Evolutionary conservation across 2,113 vertebrate species (phyloP), one percentile per base, ranked within the genome.

Genomic region (Phodopus roborovskii): DNA sequence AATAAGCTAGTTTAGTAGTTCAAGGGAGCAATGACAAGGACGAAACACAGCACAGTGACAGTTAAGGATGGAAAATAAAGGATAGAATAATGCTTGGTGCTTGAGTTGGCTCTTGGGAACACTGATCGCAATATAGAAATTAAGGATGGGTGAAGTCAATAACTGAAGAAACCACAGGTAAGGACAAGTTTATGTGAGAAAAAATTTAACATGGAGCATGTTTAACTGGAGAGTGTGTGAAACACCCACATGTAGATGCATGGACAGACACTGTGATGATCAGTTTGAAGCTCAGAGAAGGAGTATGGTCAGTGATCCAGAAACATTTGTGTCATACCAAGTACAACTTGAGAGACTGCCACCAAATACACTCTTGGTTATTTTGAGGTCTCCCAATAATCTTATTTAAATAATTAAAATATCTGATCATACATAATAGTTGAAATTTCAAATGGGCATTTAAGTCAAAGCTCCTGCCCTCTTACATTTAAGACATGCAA

Each of bases 361-460:
- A 58, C 24, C 24, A 56, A 62, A 85, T 73, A 30, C 6, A 1
- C 26, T 74, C 45, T 11, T 24, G 7, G 36, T 92, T 36, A 48
- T 13, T 74, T 92, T 48, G 36, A 81, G 12, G 53, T 66, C 3
- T 48, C 33, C 19, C 3, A 68, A 17, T 50, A 73, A 15, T 73
- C 42, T 92, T 20, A 75, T 56, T 95, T 90, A 73, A 45, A 22
- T 74, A 84, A 70, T 62, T 89, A 83, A 95, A 78, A 62, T 83
- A 89, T 85, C 0, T 68, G 10, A 26, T 36, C 11, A 39, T n/a
- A 45, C 50, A 20, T 53, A 39, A 26, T 62, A 86, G 13, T 39
- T 92, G 83, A 90, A 82, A 89, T 94, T 95, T 96, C 90, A 93
- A 87, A 58, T 94, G 85, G 62, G 0, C 42, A 64, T 90, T 86